Evolutionary conservation across 1,140 invertebrate species (phyloP).

Genomic region (Dinoponera quadriceps): DNA sequence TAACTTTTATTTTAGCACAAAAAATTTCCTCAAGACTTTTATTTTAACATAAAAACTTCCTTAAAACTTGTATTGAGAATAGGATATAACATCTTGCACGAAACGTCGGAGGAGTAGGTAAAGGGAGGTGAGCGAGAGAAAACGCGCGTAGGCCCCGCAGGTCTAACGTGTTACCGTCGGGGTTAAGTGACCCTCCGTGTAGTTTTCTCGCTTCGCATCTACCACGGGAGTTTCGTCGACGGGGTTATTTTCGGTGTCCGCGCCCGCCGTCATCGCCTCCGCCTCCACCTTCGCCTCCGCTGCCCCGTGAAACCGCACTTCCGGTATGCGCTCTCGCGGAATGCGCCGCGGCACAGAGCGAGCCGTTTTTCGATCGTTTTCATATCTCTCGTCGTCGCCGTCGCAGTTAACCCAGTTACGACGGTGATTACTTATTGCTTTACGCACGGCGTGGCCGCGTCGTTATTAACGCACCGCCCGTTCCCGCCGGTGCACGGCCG

Average conservation of each 20-base stretch:
- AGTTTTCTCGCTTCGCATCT: slow-evolving; percentile 10
- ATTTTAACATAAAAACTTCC: no score
- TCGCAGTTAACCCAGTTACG: slow-evolving; percentile 79
- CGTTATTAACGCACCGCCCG: slow-evolving; percentile 67
- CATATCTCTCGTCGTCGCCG: slow-evolving; percentile 63
- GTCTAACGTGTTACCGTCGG: no score
- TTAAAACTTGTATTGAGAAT: no score
- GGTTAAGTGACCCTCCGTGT: slow-evolving; percentile 25
- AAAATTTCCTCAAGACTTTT: no score
- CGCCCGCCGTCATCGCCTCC: not conserved
- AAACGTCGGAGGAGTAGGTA: no score
- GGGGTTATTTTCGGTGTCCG: slow-evolving; percentile 50
- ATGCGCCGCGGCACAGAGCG: not conserved
- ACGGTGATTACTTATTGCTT: slow-evolving; percentile 68
- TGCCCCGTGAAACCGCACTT: slow-evolving; percentile 41
- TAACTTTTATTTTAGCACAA: no score
- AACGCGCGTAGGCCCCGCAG: no score
- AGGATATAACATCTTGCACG: no score
- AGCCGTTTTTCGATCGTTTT: slow-evolving; percentile 67
- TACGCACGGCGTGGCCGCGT: slow-evolving; percentile 63
- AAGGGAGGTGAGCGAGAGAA: no score
- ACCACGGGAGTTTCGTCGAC: slow-evolving; percentile 10
- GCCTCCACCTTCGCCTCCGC: not conserved
- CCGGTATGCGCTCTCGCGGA: slow-evolving; percentile 40
- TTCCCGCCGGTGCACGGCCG: slow-evolving; percentile 24